Evolutionary conservation across 2,113 vertebrate genomes (phyloP), one percentile per base, ranked within the genome.

Genomic region (Gymnobelideus leadbeateri): DNA sequence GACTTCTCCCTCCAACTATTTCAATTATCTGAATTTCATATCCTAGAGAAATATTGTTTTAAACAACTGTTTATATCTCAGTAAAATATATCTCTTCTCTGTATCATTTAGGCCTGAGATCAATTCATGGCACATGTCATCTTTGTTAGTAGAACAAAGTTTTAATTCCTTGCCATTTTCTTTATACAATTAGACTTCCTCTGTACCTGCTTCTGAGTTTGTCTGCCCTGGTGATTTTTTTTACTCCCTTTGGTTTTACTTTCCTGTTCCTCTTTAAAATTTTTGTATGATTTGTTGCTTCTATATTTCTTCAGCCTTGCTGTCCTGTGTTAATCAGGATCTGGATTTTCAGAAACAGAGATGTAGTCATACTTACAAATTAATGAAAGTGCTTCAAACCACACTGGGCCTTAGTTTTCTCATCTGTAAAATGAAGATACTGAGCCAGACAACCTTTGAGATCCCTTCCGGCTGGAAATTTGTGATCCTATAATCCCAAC

Each of bases 201-300:
- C 68, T 92, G 46, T 4, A 3, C 54, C 84, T 93, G 61, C 31
- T 92, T 94, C 92, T 50, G 96, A 92, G 94, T 90, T 28, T 46
- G 93, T 96, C 68, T 95, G 28, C 96, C 89, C 93, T 89, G 57
- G 77, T 43, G 68, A 96, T 92, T 93, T 93, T 92, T 91, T 90
- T 91, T 91, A 89, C 89, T 92, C 93, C 92, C 43, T 92, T 89
- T 94, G 93, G 91, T 94, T 21, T 90, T 90, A 47, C 46, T 90
- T 47, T 28, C 11, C 95, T 93, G 91, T 91, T 94, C 95, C 89
- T 93, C 93, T 96, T 97, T 93, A 97, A 94, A 97, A 93, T 54
- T 93, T 24, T 97, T 96, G 95, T 93, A 90, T 96, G 95, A 95
- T 93, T 98, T 96, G 93, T 89, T 96, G 94, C 92, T 95, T 94